phyloP scores from a whole-genome alignment of 2,888 invertebrate species.

The Pammene fasciana region DNA sequence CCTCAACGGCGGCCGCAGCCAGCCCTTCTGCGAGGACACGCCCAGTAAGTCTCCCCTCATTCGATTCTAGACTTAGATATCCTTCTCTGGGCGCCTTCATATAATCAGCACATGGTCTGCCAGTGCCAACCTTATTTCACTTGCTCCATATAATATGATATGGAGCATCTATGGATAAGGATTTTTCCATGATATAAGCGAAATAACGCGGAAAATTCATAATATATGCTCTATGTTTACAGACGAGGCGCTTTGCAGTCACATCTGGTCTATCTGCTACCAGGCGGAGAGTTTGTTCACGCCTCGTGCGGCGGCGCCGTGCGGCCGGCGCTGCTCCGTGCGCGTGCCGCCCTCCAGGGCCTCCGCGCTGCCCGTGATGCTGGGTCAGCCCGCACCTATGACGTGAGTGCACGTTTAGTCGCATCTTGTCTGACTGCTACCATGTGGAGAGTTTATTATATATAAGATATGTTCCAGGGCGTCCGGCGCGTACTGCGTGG shows the following conservation, averaged over 20 bases:
- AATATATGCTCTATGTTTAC: constrained; percentile 45
- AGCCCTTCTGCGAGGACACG: constrained; percentile 89
- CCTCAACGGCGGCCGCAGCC: constrained; percentile 89
- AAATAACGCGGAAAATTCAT: background rate
- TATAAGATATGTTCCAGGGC: constrained; percentile 68
- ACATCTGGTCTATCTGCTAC: constrained; percentile 91
- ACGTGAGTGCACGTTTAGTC: constrained; percentile 69
- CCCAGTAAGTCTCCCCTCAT: too few species aligned
- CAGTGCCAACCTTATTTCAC: too few species aligned
- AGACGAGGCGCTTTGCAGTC: constrained; percentile 90
- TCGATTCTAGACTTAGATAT: too few species aligned
- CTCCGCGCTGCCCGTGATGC: constrained; percentile 82
- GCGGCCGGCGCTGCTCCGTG: constrained; percentile 88
- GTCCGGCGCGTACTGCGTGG: constrained; percentile 87
- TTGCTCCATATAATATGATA: too few species aligned
- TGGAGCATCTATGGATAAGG: too few species aligned
- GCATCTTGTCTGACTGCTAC: background rate
- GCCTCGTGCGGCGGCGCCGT: constrained; percentile 85
- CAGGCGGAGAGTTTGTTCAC: constrained; percentile 89
- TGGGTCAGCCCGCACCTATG: constrained; percentile 89
- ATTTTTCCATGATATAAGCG: background rate
- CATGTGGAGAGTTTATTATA: background rate
- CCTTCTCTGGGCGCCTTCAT: too few species aligned
- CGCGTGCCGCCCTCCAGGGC: constrained; percentile 76
- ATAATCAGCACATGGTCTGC: too few species aligned